Conservation (phyloP, 2,888 invertebrate species). For the Bellardia pandia region DNA sequence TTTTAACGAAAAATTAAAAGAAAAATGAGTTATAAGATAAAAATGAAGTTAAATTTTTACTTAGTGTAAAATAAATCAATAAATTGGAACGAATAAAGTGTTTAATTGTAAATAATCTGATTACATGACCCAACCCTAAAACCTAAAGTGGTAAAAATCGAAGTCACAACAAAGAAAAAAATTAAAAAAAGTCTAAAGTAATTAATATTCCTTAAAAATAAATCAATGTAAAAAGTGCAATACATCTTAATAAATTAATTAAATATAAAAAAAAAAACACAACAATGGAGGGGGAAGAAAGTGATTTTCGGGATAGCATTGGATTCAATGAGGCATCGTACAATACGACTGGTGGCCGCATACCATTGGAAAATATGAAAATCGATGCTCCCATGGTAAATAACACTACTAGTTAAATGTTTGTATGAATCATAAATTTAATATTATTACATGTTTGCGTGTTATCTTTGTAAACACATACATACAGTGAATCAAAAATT, state of each 20-base stretch:
- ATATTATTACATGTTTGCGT: neutral
- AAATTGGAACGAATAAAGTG: constrained; percentile 47
- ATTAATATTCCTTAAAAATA: constrained; percentile 4
- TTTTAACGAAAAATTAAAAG: constrained; percentile 28
- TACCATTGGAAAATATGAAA: constrained; percentile 88
- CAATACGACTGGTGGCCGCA: constrained; percentile 87
- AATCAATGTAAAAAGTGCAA: constrained; percentile 53
- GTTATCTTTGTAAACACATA: constrained; percentile 2
- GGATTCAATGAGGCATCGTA: constrained; percentile 85
- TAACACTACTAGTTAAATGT: constrained; percentile 10
- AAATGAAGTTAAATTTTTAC: constrained; percentile 34
- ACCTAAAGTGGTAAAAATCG: constrained; percentile 74
- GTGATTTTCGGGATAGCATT: constrained; percentile 76
- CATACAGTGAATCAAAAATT: constrained; percentile 1
- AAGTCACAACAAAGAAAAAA: constrained; percentile 71
- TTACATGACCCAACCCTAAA: constrained; percentile 71
- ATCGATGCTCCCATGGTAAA: constrained; percentile 90
- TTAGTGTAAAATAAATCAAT: constrained; percentile 31
- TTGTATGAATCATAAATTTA: constrained; percentile 46
- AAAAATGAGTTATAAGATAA: constrained; percentile 63
- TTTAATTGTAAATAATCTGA: constrained; percentile 31
- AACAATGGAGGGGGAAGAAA: constrained; percentile 77
- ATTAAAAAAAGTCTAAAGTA: constrained; percentile 29
- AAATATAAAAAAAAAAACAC: neutral
- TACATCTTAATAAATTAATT: constrained; percentile 17